Percentiles rank a stretch among this genome's conserved stretches.
phyloP scores from a whole-genome alignment of 35 echinoderm and acorn worm genomes.

The Eucidaris tribuloides region DNA sequence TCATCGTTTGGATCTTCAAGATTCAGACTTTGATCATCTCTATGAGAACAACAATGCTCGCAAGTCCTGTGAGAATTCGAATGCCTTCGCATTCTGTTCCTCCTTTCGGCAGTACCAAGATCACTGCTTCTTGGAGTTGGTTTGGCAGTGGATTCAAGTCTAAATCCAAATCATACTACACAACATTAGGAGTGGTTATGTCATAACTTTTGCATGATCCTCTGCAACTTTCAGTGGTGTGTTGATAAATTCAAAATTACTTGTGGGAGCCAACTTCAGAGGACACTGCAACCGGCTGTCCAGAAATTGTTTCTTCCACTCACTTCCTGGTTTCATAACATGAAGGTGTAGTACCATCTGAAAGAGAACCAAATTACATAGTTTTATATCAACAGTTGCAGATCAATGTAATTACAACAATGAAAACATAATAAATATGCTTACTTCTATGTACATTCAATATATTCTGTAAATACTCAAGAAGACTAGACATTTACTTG shows the following conservation, averaged over 20 bases:
- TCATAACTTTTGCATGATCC: not conserved
- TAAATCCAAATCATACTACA: not conserved
- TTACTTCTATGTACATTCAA: too few relatives aligned
- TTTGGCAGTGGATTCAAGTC: constrained; percentile 12
- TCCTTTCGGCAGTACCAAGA: not conserved
- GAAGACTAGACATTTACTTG: too few relatives aligned
- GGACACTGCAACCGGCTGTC: not conserved
- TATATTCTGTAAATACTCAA: too few relatives aligned
- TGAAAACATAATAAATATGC: too few relatives aligned
- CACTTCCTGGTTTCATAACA: not conserved
- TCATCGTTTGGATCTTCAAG: too few relatives aligned
- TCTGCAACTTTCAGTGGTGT: not conserved
- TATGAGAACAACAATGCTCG: not conserved
- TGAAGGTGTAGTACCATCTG: too few relatives aligned
- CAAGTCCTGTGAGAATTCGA: constrained; percentile 4
- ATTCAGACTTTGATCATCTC: not conserved
- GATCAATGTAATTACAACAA: too few relatives aligned
- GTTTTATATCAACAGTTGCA: too few relatives aligned
- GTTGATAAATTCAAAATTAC: too few relatives aligned
- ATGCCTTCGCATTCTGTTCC: constrained; percentile 1
- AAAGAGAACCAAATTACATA: too few relatives aligned
- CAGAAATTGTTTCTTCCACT: not conserved
- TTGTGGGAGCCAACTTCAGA: not conserved
- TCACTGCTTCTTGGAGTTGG: not conserved
- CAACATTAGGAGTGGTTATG: not conserved